Conservation (phyloP, 2,888 invertebrate species). For the Rotaria socialis region DNA sequence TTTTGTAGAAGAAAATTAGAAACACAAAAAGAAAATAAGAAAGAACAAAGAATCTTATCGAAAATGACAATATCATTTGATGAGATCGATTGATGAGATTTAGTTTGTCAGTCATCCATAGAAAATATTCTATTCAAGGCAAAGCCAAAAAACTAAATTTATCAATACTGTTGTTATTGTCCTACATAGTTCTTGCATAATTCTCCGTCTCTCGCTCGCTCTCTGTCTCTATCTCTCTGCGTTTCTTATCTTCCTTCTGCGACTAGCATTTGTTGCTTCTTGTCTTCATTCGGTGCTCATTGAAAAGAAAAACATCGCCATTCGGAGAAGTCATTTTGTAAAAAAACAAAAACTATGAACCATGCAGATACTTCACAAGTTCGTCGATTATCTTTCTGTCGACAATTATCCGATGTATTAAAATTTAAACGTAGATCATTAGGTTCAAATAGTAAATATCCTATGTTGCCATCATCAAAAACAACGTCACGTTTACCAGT, state of each 20-base stretch:
- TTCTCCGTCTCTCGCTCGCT: neutral
- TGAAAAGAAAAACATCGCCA: neutral
- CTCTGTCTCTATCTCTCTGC: too few relatives aligned
- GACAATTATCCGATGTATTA: neutral
- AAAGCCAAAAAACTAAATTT: neutral
- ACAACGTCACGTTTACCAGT: neutral
- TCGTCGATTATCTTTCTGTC: constrained; percentile 15
- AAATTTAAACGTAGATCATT: neutral
- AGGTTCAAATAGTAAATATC: neutral
- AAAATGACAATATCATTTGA: neutral
- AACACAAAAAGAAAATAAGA: neutral
- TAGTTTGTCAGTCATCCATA: neutral
- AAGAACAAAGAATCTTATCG: too few relatives aligned
- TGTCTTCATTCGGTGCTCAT: neutral
- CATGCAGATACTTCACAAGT: neutral
- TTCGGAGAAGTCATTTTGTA: too few relatives aligned
- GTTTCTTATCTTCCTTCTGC: neutral
- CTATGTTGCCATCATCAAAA: neutral
- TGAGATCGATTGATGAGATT: neutral
- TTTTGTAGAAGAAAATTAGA: neutral
- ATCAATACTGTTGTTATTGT: constrained; percentile 12
- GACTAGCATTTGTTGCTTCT: neutral
- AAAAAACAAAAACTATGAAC: neutral
- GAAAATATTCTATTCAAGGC: neutral
- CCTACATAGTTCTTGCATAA: neutral